A percentile compares a stretch with the other conserved stretches of the same genome.
These are phyloP conservation scores for Clinocottus analis DNA, from an alignment of 2,113 vertebrate genomes.

Conservation along the genomic window DNA sequence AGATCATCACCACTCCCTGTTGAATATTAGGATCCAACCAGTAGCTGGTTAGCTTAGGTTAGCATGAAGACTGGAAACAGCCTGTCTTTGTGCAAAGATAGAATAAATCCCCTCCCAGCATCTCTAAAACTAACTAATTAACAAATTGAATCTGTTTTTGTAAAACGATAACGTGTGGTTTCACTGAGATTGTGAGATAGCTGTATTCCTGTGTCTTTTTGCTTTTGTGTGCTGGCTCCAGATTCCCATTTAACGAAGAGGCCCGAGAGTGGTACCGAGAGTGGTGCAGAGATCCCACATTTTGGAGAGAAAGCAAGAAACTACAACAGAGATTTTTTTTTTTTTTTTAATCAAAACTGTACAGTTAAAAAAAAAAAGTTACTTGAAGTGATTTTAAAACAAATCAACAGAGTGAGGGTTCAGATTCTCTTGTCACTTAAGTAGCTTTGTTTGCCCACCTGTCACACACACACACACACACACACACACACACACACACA, in stretches of 20 bases:
- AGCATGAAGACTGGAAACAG: neutral
- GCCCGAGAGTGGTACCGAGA: no score
- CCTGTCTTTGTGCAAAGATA: neutral
- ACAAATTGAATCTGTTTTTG: neutral
- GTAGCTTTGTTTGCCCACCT: conserved; percentile 59
- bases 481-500: conserved; percentile 9
- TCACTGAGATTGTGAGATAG: neutral
- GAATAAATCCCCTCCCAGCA: neutral
- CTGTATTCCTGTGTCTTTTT: neutral
- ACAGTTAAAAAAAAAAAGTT: conserved; percentile 5
- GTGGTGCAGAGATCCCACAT: no score
- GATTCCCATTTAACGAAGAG: neutral
- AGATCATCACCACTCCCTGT: neutral
- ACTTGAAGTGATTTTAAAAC: conserved; percentile 38
- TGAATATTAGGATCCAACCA: neutral
- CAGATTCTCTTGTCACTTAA: conserved; percentile 60
- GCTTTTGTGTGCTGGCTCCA: neutral
- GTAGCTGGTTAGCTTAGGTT: neutral
- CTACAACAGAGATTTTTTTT: neutral
- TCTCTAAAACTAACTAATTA: neutral
- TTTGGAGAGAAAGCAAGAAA: neutral
- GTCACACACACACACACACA: conserved; percentile 41
- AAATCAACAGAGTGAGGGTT: conserved; percentile 39
- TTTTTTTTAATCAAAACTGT: conserved; percentile 25
- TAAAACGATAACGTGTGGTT: neutral